Evolutionary conservation across 2,797 vertebrate genomes (phyloP).

Genomic region (Cephalopachus bancanus): DNA sequence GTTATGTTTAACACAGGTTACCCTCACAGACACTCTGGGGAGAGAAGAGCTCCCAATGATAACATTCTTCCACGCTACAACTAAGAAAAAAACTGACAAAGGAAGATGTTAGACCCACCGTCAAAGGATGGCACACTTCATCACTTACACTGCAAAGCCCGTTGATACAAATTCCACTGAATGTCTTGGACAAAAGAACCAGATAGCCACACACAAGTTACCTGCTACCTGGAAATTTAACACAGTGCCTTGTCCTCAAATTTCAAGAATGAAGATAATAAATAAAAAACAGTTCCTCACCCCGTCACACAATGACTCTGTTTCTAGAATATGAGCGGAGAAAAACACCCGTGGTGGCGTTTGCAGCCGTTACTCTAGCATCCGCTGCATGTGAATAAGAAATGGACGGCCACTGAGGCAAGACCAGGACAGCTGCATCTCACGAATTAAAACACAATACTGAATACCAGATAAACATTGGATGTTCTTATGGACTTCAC

Average conservation of each 20-base stretch:
- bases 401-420: background rate
- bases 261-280: constrained; percentile 11
- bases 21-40: too few relatives aligned
- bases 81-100: background rate
- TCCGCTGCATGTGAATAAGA: background rate
- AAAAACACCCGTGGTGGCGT: background rate
- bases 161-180: background rate
- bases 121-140: background rate
- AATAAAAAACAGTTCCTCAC: background rate
- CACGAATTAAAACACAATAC: background rate
- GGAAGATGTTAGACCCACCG: background rate
- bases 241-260: background rate
- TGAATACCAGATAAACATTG: constrained; percentile 2
- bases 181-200: background rate
- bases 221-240: constrained; percentile 12
- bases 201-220: background rate
- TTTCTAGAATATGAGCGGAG: background rate
- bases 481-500: background rate
- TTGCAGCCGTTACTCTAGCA: background rate
- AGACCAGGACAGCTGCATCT: background rate
- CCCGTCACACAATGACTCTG: background rate
- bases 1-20: too few relatives aligned
- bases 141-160: background rate
- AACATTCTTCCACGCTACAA: background rate
- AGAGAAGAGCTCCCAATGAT: too few relatives aligned